Evolutionary conservation across 2,797 vertebrate genomes (phyloP), one percentile per base, ranked within the genome.

Genomic region (Bradypus variegatus): DNA sequence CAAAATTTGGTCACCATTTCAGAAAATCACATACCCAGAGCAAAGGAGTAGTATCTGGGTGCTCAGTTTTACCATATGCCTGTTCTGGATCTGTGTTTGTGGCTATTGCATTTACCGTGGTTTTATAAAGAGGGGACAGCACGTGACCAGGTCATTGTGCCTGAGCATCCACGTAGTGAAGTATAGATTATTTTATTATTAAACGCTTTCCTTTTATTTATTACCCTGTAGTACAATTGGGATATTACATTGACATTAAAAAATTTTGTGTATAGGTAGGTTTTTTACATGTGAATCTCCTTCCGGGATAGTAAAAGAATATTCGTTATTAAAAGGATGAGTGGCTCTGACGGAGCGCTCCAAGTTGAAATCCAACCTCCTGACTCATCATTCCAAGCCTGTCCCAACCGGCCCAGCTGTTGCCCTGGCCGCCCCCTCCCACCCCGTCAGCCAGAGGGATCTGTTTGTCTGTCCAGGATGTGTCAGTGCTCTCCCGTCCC

Each of bases 51-150:
- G 58, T 50, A 27, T 65, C 2, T 29, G 16, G 27, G 77, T 2
- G 33, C 36, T n/a, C 0, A 1, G 4, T 31, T 33, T 62, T 19
- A 27, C 69, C 18, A 8, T 36, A 18, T 0, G 2, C 45, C 38
- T 6, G n/a, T 29, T 4, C 1, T 1, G 3, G 7, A 31, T 16
- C 8, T 8, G 2, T 2, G 0, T 31, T 23, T 75, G 33, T 33
- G 25, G 33, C 36, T 2, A 0, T 7, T 9, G 27, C 11, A 7
- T 13, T 67, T 45, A 8, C 23, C n/a, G 64, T 31, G 33, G 53
- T 50, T 81, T 38, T 50, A 12, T 15, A 58, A n/a, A 78, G 9
- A 58, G 9, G 10, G 8, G 64, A 8, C 13, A 55, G 62, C 18
- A 55, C 31, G 53, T 3, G 8, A 23, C 29, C 1, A 38, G 23